Evolutionary conservation across 2,797 vertebrate genomes (phyloP).

Genomic region (Rhinichthys osculus): DNA sequence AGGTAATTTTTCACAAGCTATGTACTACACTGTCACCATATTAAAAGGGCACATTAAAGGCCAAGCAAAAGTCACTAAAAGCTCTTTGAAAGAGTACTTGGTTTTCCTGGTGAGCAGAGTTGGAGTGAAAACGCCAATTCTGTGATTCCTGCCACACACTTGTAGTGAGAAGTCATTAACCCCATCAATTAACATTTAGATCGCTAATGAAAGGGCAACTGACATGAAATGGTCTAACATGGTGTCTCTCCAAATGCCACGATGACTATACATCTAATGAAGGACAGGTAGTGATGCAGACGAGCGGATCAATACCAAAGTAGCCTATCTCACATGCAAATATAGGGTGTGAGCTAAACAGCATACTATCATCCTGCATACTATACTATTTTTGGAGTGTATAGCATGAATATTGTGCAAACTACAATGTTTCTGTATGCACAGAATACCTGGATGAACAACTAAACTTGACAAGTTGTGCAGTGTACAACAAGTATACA

Average conservation of each 20-base stretch:
- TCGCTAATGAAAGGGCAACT: slow-evolving; percentile 30
- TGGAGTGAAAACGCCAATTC: slow-evolving; percentile 9
- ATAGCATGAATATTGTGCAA: neutral
- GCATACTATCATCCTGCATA: neutral
- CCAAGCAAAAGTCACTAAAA: slow-evolving; percentile 38
- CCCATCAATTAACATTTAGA: slow-evolving; percentile 42
- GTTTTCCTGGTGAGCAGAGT: neutral
- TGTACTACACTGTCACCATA: slow-evolving; percentile 6
- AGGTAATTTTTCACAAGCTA: slow-evolving; percentile 12
- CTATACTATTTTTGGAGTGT: neutral
- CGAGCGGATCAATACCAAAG: neutral
- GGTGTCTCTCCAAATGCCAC: slow-evolving; percentile 22
- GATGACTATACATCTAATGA: neutral
- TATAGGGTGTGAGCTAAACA: neutral
- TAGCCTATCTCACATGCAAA: neutral
- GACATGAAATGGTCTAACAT: slow-evolving; percentile 2
- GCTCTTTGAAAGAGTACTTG: neutral
- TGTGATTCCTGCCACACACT: neutral
- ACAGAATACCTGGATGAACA: neutral
- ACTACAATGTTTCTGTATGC: neutral
- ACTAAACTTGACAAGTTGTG: neutral
- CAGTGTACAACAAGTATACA: neutral
- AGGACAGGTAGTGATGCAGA: neutral
- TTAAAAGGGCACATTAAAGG: slow-evolving; percentile 34
- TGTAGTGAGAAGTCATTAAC: slow-evolving; percentile 33